Evolutionary conservation across 2,797 vertebrate species (phyloP).

Genomic region (Gallinago nigripennis): DNA sequence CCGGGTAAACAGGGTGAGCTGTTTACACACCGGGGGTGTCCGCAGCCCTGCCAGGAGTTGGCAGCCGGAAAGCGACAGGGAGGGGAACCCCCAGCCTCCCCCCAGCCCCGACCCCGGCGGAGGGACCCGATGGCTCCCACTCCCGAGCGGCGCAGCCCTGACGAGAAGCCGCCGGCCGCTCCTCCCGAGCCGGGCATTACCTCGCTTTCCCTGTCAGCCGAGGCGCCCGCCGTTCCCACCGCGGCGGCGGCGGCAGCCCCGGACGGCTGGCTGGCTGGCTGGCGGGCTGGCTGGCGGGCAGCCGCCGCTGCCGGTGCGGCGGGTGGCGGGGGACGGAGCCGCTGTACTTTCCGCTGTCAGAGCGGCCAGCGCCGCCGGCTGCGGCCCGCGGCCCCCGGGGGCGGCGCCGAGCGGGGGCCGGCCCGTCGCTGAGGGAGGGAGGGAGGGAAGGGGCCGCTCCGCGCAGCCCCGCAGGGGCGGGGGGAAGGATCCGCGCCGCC

Average conservation of each 20-base stretch:
- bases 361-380: neutral
- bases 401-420: neutral
- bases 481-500: neutral
- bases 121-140: neutral
- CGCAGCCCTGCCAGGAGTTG: neutral
- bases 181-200: neutral
- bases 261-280: no score
- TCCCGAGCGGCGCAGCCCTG: neutral
- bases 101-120: neutral
- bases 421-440: neutral
- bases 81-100: neutral
- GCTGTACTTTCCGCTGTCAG: neutral
- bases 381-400: neutral
- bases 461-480: neutral
- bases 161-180: neutral
- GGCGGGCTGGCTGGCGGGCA: neutral
- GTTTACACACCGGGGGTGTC: neutral
- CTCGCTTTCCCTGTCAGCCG: neutral
- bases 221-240: no score
- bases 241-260: no score
- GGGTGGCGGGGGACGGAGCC: neutral
- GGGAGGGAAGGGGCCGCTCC: neutral
- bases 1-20: neutral
- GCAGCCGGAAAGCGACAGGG: neutral
- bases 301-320: neutral